phyloP scores from a whole-genome alignment of 2,797 vertebrate genomes.

The Acipenser transmontanus region DNA sequence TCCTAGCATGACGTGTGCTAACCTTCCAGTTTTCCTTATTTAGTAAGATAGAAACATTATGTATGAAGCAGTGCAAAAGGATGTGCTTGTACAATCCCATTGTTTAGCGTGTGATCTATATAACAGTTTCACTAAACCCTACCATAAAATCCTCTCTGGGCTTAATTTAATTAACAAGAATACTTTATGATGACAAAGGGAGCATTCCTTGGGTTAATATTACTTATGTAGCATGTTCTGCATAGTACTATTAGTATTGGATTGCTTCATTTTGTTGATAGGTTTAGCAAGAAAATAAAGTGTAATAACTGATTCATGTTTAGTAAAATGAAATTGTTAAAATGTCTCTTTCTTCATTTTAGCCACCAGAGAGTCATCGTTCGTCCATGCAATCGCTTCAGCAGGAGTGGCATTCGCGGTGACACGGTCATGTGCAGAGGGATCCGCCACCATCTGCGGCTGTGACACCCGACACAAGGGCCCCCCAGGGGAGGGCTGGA shows the following conservation, averaged over 20 bases:
- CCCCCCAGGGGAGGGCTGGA: conserved; percentile 88
- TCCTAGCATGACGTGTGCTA: conserved; percentile 49
- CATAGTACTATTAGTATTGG: too few relatives aligned
- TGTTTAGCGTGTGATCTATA: too few relatives aligned
- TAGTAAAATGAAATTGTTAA: not conserved
- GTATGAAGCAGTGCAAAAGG: not conserved
- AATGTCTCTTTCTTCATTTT: conserved; percentile 13
- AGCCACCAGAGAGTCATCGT: conserved; percentile 93
- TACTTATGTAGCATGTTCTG: too few relatives aligned
- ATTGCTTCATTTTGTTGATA: not conserved
- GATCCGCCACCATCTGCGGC: conserved; percentile 84
- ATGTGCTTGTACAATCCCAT: too few relatives aligned
- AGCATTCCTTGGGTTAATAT: too few relatives aligned
- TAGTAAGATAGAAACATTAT: not conserved
- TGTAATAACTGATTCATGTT: too few relatives aligned
- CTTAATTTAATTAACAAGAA: too few relatives aligned
- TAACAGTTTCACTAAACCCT: too few relatives aligned
- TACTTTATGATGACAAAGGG: too few relatives aligned
- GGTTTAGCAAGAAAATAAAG: not conserved
- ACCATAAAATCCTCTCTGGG: too few relatives aligned
- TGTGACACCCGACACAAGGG: conserved; percentile 88
- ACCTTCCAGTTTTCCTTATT: conserved; percentile 16
- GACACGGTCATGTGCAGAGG: conserved; percentile 91
- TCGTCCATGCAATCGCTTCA: conserved; percentile 91
- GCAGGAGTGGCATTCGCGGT: conserved; percentile 91